phyloP scores from a whole-genome alignment of 2,888 invertebrate genomes.

The Drosophila borealis region DNA sequence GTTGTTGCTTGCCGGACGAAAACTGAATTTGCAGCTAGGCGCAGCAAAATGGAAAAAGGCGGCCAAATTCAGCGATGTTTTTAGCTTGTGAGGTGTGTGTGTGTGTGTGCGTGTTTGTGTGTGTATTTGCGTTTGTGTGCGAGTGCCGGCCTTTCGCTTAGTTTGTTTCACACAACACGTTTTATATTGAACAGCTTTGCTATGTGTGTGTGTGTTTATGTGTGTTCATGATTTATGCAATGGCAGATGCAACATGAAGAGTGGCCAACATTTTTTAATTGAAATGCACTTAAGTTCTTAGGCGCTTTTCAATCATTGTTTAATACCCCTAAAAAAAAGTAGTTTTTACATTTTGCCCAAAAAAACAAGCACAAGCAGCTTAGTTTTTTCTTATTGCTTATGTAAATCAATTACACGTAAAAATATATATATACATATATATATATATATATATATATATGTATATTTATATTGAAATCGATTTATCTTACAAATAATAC shows the following conservation, averaged over 20 bases:
- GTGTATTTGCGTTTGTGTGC: constrained; percentile 4
- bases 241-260: constrained; percentile 34
- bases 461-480: too few relatives aligned
- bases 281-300: constrained; percentile 76
- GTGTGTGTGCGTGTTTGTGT: constrained; percentile 5
- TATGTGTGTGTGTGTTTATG: not conserved
- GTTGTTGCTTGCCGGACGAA: constrained; percentile 35
- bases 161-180: constrained; percentile 68
- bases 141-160: constrained; percentile 27
- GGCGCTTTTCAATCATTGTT: constrained; percentile 18
- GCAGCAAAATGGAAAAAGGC: constrained; percentile 41
- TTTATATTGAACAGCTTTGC: constrained; percentile 70
- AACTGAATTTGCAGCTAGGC: constrained; percentile 58
- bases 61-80: constrained; percentile 35
- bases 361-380: not conserved
- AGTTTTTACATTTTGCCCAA: not conserved
- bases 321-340: not conserved
- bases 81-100: constrained; percentile 2
- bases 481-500: too few relatives aligned
- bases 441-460: too few relatives aligned
- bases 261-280: constrained; percentile 61
- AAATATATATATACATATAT: too few relatives aligned
- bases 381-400: too few relatives aligned
- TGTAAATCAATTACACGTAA: too few relatives aligned
- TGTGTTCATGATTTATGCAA: constrained; percentile 67